These are phyloP conservation scores for Drosophila gunungcola DNA, from an alignment of 1,140 invertebrate species.

Conservation along the genomic window DNA sequence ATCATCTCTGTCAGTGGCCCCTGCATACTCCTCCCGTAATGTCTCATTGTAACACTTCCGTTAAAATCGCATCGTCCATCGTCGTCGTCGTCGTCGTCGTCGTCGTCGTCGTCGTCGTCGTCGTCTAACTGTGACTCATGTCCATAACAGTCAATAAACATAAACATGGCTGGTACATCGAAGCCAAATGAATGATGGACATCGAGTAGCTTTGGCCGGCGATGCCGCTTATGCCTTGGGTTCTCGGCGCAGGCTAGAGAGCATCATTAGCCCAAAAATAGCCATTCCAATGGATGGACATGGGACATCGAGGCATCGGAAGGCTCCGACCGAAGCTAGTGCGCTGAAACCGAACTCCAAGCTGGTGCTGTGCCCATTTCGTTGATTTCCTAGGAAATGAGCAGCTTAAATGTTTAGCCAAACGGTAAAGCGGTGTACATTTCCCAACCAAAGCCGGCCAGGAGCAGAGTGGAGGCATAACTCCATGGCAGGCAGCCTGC, in stretches of 20 bases:
- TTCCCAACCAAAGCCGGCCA: constrained; percentile 46
- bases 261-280: constrained; percentile 83
- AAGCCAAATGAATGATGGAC: constrained; percentile 79
- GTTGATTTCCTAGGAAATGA: constrained; percentile 79
- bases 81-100: constrained; percentile 54
- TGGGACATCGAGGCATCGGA: constrained; percentile 20
- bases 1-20: background rate
- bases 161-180: constrained; percentile 76
- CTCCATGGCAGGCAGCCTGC: constrained; percentile 9
- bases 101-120: constrained; percentile 38
- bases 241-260: constrained; percentile 37
- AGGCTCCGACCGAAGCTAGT: constrained; percentile 9
- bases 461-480: constrained; percentile 12
- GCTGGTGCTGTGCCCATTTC: constrained; percentile 58
- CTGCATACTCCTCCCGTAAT: constrained; percentile 32
- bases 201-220: constrained; percentile 68
- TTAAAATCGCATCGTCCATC: constrained; percentile 70
- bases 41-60: constrained; percentile 81
- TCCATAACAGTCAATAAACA: constrained; percentile 84
- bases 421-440: constrained; percentile 75
- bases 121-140: constrained; percentile 80
- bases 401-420: constrained; percentile 79
- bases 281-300: constrained; percentile 44
- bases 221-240: constrained; percentile 31
- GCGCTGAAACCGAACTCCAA: constrained; percentile 17